phyloP scores from a whole-genome alignment of 2,113 vertebrate genomes.

The Carollia perspicillata region DNA sequence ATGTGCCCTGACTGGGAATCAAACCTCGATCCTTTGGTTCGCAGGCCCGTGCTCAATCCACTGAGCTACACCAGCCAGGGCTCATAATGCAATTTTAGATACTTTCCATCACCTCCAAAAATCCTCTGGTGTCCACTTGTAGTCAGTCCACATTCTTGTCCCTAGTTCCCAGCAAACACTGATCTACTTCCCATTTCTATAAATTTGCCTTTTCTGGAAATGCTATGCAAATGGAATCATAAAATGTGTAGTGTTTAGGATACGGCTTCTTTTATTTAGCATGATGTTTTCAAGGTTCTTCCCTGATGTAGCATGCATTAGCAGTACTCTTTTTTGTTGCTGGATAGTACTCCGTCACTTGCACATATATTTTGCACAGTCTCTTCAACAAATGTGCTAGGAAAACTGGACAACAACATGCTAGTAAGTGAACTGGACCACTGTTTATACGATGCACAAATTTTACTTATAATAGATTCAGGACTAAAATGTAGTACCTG shows the following conservation, averaged over 20 bases:
- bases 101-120: neutral
- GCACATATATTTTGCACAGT: neutral
- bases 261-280: neutral
- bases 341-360: neutral
- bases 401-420: neutral
- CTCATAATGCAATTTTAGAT: neutral
- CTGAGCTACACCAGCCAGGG: no score
- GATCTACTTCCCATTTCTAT: neutral
- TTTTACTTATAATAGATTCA: neutral
- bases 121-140: neutral
- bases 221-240: neutral
- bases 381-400: neutral
- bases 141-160: neutral
- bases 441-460: neutral
- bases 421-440: no score
- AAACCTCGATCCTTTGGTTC: no score
- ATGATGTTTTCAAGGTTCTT: neutral
- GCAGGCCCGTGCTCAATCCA: no score
- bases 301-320: neutral
- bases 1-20: no score
- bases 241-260: neutral
- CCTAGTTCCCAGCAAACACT: neutral
- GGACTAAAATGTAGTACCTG: neutral
- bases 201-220: neutral
- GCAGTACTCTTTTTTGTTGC: neutral